phyloP scores from a whole-genome alignment of 2,113 vertebrate species.

The Eudyptes chrysolophus region DNA sequence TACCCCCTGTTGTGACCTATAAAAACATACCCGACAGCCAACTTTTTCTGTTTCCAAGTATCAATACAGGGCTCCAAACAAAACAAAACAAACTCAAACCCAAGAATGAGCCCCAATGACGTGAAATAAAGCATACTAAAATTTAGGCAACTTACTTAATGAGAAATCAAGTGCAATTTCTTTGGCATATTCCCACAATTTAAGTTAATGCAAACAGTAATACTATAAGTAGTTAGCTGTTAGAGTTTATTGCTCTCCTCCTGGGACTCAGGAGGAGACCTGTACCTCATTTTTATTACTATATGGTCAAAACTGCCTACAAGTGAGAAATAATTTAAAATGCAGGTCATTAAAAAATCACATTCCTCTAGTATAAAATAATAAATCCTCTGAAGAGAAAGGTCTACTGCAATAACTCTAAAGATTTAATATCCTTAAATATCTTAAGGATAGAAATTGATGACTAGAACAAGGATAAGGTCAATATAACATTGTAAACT shows the following conservation, averaged over 20 bases:
- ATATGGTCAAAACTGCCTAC: neutral
- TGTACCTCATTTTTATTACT: conserved; percentile 22
- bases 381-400: conserved; percentile 42
- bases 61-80: neutral
- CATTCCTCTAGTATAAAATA: conserved; percentile 5
- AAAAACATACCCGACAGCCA: neutral
- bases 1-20: neutral
- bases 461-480: conserved; percentile 24
- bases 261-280: neutral
- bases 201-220: neutral
- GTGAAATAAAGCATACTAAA: neutral
- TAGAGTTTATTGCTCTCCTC: neutral
- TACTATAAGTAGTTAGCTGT: neutral
- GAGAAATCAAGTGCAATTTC: neutral
- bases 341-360: conserved; percentile 13
- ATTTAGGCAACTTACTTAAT: neutral
- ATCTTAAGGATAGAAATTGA: conserved; percentile 8
- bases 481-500: conserved; percentile 54
- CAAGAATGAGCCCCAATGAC: neutral
- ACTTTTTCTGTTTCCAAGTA: neutral
- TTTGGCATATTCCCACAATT: neutral
- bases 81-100: neutral
- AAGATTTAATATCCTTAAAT: conserved; percentile 39
- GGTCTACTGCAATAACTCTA: neutral
- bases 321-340: conserved; percentile 44